These are phyloP conservation scores for Nasonia longicornis DNA, from an alignment of 1,140 invertebrate species.

Conservation along the genomic window DNA sequence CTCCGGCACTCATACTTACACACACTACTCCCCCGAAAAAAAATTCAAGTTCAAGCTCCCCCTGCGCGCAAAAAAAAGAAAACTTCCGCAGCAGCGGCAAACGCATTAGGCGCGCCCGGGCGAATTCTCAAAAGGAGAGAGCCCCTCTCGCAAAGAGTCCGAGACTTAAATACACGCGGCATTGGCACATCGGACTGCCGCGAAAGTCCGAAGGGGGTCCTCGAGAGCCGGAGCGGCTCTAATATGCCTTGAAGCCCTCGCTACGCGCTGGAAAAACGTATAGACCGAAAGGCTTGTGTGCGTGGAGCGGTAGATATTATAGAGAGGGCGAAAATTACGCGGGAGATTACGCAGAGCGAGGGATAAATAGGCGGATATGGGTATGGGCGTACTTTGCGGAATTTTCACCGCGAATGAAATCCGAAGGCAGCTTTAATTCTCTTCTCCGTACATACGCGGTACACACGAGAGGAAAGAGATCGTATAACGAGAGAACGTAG, in stretches of 20 bases:
- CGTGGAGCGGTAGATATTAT: background rate
- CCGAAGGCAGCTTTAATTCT: background rate
- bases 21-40: background rate
- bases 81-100: constrained; percentile 7
- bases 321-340: background rate
- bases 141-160: constrained; percentile 4
- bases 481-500: no score
- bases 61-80: constrained; percentile 24
- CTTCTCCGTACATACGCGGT: background rate
- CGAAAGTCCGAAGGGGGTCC: constrained; percentile 23
- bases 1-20: background rate
- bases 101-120: constrained; percentile 15
- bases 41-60: constrained; percentile 20
- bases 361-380: background rate
- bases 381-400: background rate
- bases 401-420: background rate
- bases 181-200: constrained; percentile 11
- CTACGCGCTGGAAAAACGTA: background rate
- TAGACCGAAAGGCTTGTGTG: background rate
- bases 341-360: background rate
- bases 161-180: constrained; percentile 22
- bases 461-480: background rate
- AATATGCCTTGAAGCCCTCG: constrained; percentile 56
- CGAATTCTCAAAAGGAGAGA: constrained; percentile 31
- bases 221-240: constrained; percentile 48